Evolutionary conservation across 2,113 vertebrate species (phyloP), one percentile per base, ranked within the genome.

Genomic region (Carollia perspicillata): DNA sequence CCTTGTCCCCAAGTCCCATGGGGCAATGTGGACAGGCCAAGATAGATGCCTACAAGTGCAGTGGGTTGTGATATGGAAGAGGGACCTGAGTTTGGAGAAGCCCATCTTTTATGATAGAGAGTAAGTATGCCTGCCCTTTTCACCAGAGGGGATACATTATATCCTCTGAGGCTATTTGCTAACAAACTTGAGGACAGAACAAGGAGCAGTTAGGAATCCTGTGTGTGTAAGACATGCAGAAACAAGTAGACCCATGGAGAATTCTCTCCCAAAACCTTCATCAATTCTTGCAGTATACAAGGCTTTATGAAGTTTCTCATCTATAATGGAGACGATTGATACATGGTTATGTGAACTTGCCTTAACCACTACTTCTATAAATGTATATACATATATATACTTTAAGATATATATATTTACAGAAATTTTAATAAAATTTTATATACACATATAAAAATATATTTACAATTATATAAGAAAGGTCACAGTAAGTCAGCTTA

Each of bases 261-360:
- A 69, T 47, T 80, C 5, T 26, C n/a, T 95, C 53, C 71, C 49
- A 58, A 8, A 2, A 74, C 47, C 83, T 35, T 40, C 35, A 42
- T 79, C 66, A 63, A 16, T 65, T 63, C 55, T 58, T 55, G 42
- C 1, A 63, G 35, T n/a, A 30, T 44, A 14, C 22, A 89, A 72
- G 33, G 4, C 51, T 78, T 30, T 44, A 26, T 42, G 22, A 78
- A 58, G 26, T 93, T 86, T 86, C 35, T 68, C 47, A 60, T 47
- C 47, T 89, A 26, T 81, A 92, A 91, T 77, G 60, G 44, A 92
- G 69, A 69, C n/a, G 14, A 91, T 4, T 40, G n/a, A 80, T 23
- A 11, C 12, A 26, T 9, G 33, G 28, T 17, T 42, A 58, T 49
- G 30, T 80, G 66, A 84, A 80, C 37, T 68, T 69, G 44, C 20